A percentile compares a stretch with the other conserved stretches of the same genome.
These are phyloP conservation scores for Scaptomyza flava DNA, from an alignment of 2,888 invertebrate species.

Conservation along the genomic window DNA sequence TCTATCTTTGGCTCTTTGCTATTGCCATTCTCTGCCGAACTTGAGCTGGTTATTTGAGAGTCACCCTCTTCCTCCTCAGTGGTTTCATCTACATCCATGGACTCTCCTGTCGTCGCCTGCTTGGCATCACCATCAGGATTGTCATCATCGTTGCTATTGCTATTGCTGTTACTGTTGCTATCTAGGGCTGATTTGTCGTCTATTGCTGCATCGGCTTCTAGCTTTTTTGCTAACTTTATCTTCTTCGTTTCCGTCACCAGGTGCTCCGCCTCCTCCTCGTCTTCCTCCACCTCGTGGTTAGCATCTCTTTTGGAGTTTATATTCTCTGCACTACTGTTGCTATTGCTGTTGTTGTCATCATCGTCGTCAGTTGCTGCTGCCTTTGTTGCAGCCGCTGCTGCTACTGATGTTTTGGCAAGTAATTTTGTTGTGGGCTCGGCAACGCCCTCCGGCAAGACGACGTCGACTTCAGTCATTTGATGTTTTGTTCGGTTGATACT, in stretches of 20 bases:
- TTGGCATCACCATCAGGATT: slow-evolving; percentile 46
- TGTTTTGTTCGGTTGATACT: slow-evolving; percentile 46
- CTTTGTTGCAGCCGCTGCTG: slow-evolving; percentile 20
- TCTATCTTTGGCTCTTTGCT: slow-evolving; percentile 49
- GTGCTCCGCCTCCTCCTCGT: neutral
- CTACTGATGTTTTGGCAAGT: slow-evolving; percentile 61
- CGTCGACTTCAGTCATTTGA: slow-evolving; percentile 82
- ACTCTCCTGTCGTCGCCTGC: slow-evolving; percentile 23
- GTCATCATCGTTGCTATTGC: slow-evolving; percentile 58
- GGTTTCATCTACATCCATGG: slow-evolving; percentile 71
- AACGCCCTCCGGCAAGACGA: slow-evolving; percentile 81
- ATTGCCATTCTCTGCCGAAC: slow-evolving; percentile 76
- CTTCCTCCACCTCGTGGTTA: slow-evolving; percentile 5
- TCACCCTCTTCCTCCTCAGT: slow-evolving; percentile 62
- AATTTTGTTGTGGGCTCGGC: slow-evolving; percentile 70
- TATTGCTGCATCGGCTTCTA: slow-evolving; percentile 62
- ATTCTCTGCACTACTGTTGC: slow-evolving; percentile 23
- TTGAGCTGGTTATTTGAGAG: slow-evolving; percentile 82
- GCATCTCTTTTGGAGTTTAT: slow-evolving; percentile 32
- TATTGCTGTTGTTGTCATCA: slow-evolving; percentile 19
- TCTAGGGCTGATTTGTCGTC: slow-evolving; percentile 32
- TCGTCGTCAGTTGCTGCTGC: slow-evolving; percentile 17
- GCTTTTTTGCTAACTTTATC: slow-evolving; percentile 28
- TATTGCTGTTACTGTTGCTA: slow-evolving; percentile 50
- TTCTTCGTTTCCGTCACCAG: neutral